phyloP scores from a whole-genome alignment of 2,797 vertebrate species.

The Meda fulgida region DNA sequence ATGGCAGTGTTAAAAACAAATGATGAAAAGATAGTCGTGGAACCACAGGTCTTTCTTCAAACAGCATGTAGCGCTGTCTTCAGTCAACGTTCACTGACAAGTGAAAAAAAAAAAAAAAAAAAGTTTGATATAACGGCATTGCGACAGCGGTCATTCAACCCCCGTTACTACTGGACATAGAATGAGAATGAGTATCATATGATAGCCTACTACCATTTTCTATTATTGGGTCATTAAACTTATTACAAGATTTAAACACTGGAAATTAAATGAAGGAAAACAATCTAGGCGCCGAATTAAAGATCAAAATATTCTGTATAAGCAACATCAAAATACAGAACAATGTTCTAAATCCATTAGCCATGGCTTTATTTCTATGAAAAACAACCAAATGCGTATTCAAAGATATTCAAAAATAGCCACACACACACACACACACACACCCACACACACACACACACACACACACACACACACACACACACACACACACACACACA shows the following conservation, averaged over 20 bases:
- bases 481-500: too few relatives aligned
- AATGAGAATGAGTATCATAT: too few relatives aligned
- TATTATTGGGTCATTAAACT: background rate
- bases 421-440: too few relatives aligned
- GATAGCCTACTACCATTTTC: background rate
- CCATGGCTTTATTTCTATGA: constrained; percentile 1
- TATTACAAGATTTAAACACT: background rate
- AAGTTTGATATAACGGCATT: constrained; percentile 16
- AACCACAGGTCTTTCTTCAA: background rate
- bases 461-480: too few relatives aligned
- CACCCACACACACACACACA: too few relatives aligned
- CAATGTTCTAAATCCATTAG: background rate
- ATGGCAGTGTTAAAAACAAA: background rate
- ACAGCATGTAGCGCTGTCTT: background rate
- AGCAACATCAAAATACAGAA: background rate
- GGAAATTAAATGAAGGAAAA: background rate
- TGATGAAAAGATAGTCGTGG: background rate
- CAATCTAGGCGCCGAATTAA: background rate
- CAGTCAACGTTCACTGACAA: background rate
- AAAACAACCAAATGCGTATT: background rate
- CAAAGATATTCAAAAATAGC: background rate
- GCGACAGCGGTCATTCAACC: constrained; percentile 37
- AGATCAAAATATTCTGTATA: background rate
- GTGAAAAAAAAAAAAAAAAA: background rate
- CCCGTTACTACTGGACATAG: background rate